phyloP scores from a whole-genome alignment of 92 coral and sea anemone species.

The Desmophyllum pertusum region DNA sequence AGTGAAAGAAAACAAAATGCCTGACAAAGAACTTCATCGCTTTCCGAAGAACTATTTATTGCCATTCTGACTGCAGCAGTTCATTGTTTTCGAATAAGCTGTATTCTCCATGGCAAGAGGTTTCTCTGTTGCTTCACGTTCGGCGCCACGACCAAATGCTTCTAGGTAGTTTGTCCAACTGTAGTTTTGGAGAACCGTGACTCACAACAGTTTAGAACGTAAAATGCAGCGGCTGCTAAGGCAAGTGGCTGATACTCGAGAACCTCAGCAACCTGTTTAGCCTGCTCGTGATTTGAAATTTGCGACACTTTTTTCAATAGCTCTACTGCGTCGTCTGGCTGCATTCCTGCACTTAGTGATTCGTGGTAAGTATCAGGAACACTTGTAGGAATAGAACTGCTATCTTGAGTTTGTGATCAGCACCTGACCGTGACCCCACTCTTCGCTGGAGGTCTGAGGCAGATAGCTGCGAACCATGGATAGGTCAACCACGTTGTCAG shows the following conservation, averaged over 20 bases:
- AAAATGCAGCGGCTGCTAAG: conserved; percentile 44
- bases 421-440: conserved; percentile 49
- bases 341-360: conserved; percentile 44
- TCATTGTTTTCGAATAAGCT: conserved; percentile 29
- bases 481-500: conserved; percentile 42
- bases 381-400: conserved; percentile 12
- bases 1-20: conserved; percentile 39
- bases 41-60: conserved; percentile 16
- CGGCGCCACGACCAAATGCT: conserved; percentile 21
- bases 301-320: conserved; percentile 38
- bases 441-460: conserved; percentile 40
- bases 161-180: conserved; percentile 39
- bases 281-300: conserved; percentile 9
- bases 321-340: conserved; percentile 21
- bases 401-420: conserved; percentile 55
- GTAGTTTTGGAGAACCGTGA: conserved; percentile 1
- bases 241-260: conserved; percentile 23
- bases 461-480: conserved; percentile 11
- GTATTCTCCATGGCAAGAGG: conserved; percentile 10
- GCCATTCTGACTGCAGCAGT: conserved; percentile 52
- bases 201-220: neutral
- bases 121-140: conserved; percentile 43
- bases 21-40: conserved; percentile 25
- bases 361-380: conserved; percentile 15
- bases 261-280: conserved; percentile 34